A percentile compares a stretch with the other conserved stretches of the same genome.
Evolutionary conservation across 2,113 vertebrate genomes (phyloP).

Genomic region (Psilopogon haemacephalus): DNA sequence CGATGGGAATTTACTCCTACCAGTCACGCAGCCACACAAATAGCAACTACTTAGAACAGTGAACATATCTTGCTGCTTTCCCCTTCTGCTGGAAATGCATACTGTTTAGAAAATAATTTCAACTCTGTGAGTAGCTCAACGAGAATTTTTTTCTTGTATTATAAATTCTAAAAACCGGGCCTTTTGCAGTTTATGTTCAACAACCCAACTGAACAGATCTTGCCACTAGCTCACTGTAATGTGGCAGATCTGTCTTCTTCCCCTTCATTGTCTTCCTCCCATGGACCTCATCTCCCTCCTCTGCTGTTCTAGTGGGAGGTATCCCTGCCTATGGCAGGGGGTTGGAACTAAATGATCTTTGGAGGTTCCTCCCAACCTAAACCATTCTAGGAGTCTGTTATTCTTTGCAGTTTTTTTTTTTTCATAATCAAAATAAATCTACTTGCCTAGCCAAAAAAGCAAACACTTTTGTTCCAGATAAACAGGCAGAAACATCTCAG

Average conservation of each 20-base stretch:
- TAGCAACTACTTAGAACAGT: not conserved
- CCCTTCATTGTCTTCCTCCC: not conserved
- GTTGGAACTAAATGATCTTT: no score
- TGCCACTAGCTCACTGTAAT: not conserved
- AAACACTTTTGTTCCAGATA: not conserved
- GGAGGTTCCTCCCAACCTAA: no score
- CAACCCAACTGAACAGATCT: not conserved
- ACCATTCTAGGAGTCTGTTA: no score
- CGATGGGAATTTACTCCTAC: rapidly evolving
- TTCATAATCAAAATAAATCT: not conserved
- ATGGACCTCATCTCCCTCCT: not conserved
- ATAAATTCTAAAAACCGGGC: not conserved
- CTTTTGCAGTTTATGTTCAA: not conserved
- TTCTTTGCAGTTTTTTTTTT: not conserved
- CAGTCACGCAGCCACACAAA: not conserved
- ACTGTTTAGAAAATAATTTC: not conserved
- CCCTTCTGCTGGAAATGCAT: not conserved
- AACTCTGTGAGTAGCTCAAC: not conserved
- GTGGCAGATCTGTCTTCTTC: not conserved
- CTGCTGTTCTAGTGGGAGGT: no score
- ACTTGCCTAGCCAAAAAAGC: not conserved
- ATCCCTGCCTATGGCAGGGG: no score
- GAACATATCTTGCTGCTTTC: not conserved
- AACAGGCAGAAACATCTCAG: not conserved
- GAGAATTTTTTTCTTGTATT: not conserved